Conservation (phyloP, 2,888 invertebrate species). For the Sphaeridia pumilis region DNA sequence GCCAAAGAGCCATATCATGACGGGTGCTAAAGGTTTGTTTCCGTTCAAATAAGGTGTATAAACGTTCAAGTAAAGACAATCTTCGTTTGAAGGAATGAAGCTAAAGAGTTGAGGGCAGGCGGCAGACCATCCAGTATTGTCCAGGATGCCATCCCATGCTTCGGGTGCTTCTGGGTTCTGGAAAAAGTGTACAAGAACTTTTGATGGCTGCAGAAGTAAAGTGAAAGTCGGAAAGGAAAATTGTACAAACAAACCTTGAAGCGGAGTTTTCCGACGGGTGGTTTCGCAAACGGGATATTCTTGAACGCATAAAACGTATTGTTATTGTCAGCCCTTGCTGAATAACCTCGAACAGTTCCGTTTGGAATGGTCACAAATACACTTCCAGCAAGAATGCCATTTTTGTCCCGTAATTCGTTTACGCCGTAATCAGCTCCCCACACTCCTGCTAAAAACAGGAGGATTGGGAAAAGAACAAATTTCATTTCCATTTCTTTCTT, state of each 20-base stretch:
- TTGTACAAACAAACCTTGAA: slow-evolving; percentile 6
- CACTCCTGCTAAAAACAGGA: background rate
- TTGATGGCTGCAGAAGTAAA: background rate
- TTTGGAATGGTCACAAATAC: slow-evolving; percentile 10
- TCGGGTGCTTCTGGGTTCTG: slow-evolving; percentile 8
- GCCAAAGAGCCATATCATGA: slow-evolving; percentile 13
- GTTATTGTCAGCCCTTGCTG: slow-evolving; percentile 6
- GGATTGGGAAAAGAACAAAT: background rate
- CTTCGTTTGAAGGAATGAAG: slow-evolving; percentile 9
- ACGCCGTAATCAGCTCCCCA: background rate
- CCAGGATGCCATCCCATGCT: slow-evolving; percentile 12
- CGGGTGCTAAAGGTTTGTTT: slow-evolving; percentile 1
- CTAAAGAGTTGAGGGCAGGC: slow-evolving; percentile 17
- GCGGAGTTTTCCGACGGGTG: slow-evolving; percentile 10
- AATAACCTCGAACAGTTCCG: slow-evolving; percentile 13
- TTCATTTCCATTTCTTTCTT: background rate
- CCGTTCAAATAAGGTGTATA: slow-evolving; percentile 6
- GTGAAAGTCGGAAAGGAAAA: background rate
- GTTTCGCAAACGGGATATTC: slow-evolving; percentile 14
- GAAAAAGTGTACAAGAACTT: background rate
- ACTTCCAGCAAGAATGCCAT: background rate
- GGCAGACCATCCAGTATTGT: slow-evolving; percentile 11
- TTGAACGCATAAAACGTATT: slow-evolving; percentile 12
- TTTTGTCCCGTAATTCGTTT: background rate
- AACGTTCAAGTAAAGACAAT: slow-evolving; percentile 17